phyloP scores from a whole-genome alignment of 2,113 vertebrate species.

The Capra hircus region DNA sequence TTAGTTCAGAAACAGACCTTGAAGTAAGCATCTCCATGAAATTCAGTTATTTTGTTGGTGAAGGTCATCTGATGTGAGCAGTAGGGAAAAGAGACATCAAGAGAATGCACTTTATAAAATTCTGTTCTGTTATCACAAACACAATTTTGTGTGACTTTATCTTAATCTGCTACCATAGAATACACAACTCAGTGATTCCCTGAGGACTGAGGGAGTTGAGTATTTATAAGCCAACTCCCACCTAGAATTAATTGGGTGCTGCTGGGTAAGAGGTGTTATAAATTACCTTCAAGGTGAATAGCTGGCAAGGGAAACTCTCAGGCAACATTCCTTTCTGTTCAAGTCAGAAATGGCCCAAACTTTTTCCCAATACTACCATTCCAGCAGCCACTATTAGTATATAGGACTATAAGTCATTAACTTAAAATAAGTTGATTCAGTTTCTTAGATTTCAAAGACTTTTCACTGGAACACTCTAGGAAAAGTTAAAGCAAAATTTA shows the following conservation, averaged over 20 bases:
- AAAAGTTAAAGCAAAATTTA: neutral
- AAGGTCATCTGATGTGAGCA: neutral
- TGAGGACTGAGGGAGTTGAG: neutral
- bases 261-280: neutral
- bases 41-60: neutral
- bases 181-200: neutral
- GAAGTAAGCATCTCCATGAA: neutral
- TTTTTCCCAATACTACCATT: neutral
- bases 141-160: neutral
- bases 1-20: neutral
- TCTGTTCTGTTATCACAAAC: neutral
- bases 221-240: neutral
- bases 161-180: neutral
- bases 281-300: neutral
- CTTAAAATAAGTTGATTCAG: neutral
- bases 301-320: neutral
- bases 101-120: neutral
- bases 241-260: neutral
- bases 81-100: neutral
- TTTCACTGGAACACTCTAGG: neutral
- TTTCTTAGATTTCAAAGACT: neutral
- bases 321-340: neutral
- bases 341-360: neutral
- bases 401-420: neutral
- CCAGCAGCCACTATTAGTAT: neutral